These are phyloP conservation scores for Lasaia peninsularis DNA, from an alignment of 1,140 invertebrate genomes.

Conservation along the genomic window DNA sequence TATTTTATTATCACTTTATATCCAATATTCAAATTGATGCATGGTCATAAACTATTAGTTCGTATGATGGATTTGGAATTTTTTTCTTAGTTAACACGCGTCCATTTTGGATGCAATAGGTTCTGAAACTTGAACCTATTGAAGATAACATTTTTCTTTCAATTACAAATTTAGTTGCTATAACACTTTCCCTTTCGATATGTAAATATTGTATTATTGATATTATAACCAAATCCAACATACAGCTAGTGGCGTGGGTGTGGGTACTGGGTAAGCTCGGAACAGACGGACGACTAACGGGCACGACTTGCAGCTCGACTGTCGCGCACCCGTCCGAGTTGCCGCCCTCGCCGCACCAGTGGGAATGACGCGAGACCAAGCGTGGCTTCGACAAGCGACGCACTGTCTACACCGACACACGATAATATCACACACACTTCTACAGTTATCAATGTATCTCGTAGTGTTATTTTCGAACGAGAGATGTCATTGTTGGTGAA, in stretches of 20 bases:
- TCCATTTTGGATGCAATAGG: not conserved
- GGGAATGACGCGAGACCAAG: conserved; percentile 86
- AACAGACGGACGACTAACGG: conserved; percentile 33
- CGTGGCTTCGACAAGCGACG: conserved; percentile 49
- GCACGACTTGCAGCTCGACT: conserved; percentile 88
- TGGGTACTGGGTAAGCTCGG: conserved; percentile 32
- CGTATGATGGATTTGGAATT: conserved; percentile 44
- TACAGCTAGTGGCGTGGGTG: conserved; percentile 49
- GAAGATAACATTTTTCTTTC: not conserved
- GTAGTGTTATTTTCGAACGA: not conserved
- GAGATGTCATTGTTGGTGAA: no score
- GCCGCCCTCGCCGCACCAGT: conserved; percentile 97
- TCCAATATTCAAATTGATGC: conserved; percentile 42
- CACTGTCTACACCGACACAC: conserved; percentile 47
- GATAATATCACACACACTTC: conserved; percentile 25
- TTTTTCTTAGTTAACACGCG: not conserved
- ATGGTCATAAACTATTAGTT: conserved; percentile 43
- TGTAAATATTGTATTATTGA: not conserved
- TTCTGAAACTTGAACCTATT: not conserved
- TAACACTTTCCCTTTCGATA: no score
- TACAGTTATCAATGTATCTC: not conserved
- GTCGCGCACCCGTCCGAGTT: conserved; percentile 98
- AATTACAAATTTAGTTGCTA: no score
- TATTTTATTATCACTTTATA: conserved; percentile 53
- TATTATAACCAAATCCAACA: conserved; percentile 24